Conservation (phyloP, 2,888 invertebrate genomes). For the Apantesis nais region DNA sequence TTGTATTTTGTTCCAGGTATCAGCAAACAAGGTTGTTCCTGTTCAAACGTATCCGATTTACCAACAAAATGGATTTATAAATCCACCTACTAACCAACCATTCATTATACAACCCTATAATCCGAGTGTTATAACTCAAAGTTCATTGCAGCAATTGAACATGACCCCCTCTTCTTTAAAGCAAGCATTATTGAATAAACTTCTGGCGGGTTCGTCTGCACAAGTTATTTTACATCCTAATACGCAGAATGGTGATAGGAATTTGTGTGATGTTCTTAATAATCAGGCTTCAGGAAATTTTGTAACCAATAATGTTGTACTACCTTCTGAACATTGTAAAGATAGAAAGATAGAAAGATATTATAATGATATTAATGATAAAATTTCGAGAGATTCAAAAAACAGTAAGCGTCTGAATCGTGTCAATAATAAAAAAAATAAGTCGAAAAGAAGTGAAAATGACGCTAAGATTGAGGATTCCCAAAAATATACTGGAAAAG, state of each 20-base stretch:
- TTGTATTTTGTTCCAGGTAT: slow-evolving; percentile 56
- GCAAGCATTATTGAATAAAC: slow-evolving; percentile 54
- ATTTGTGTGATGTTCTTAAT: slow-evolving; percentile 42
- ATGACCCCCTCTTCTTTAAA: slow-evolving; percentile 45
- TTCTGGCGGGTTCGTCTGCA: slow-evolving; percentile 50
- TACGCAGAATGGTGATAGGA: slow-evolving; percentile 45
- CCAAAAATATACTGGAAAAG: not conserved
- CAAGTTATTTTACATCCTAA: slow-evolving; percentile 53
- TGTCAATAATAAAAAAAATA: slow-evolving; percentile 24
- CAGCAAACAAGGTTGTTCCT: slow-evolving; percentile 53
- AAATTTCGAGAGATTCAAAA: not conserved
- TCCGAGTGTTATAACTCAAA: slow-evolving; percentile 45
- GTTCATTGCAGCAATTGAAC: slow-evolving; percentile 38
- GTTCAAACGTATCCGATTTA: slow-evolving; percentile 45
- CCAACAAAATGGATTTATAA: slow-evolving; percentile 38
- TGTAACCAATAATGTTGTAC: slow-evolving; percentile 60
- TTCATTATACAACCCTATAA: slow-evolving; percentile 49
- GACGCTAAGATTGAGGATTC: slow-evolving; percentile 11
- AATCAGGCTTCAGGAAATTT: slow-evolving; percentile 47
- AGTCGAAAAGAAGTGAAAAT: slow-evolving; percentile 29
- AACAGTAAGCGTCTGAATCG: slow-evolving; percentile 13
- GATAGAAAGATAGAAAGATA: too few species aligned
- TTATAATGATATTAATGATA: slow-evolving; percentile 12
- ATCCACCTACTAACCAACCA: slow-evolving; percentile 35
- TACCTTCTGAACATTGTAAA: slow-evolving; percentile 50